These are phyloP conservation scores for Rhynchopsitta pachyrhyncha DNA, from an alignment of 2,113 vertebrate genomes.

Conservation along the genomic window DNA sequence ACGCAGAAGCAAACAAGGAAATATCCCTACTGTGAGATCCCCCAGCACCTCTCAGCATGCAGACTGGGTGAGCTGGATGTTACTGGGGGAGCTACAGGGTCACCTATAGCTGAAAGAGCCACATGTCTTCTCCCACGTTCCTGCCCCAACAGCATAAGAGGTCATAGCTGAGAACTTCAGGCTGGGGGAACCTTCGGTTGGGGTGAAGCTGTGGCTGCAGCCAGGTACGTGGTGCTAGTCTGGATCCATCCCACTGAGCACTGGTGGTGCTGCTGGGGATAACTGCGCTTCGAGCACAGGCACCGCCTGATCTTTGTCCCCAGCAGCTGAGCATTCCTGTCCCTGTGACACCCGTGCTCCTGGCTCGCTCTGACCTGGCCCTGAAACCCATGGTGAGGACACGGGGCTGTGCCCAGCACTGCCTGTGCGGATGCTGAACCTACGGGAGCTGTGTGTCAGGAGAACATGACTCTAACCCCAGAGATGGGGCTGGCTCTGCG, in stretches of 20 bases:
- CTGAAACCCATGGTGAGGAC: not conserved
- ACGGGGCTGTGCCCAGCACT: not conserved
- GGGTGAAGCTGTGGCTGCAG: not conserved
- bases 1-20: not conserved
- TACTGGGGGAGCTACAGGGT: not conserved
- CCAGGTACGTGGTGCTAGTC: not conserved
- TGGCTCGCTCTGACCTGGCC: not conserved
- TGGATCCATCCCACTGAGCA: not conserved
- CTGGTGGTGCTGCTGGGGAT: not conserved
- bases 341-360: fast-evolving
- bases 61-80: not conserved
- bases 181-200: not conserved
- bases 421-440: not conserved
- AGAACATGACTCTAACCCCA: not conserved
- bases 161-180: not conserved
- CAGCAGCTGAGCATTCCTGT: not conserved
- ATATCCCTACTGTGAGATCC: not conserved
- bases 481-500: not conserved
- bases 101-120: not conserved
- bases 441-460: not conserved
- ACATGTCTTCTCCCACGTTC: not conserved
- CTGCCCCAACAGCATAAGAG: not conserved
- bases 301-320: not conserved
- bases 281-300: not conserved
- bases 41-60: fast-evolving